Conservation (phyloP, 2,888 invertebrate species). For the Lagria hirta region DNA sequence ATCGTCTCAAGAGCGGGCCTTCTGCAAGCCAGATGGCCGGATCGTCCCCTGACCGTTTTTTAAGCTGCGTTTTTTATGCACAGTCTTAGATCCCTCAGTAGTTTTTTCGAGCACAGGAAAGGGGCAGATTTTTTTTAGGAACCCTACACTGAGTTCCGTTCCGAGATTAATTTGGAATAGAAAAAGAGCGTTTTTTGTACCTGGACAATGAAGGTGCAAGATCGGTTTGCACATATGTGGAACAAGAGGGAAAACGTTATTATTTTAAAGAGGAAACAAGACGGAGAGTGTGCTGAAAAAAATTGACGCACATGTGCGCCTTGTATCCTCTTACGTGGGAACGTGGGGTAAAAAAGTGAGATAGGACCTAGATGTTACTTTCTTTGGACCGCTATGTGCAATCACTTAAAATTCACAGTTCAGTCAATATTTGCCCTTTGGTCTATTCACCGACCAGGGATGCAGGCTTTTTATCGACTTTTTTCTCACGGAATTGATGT, state of each 20-base stretch:
- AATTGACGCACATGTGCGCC: constrained; percentile 48
- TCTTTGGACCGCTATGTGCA: constrained; percentile 42
- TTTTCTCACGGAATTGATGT: constrained; percentile 18
- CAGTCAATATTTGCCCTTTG: constrained; percentile 47
- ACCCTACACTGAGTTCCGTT: constrained; percentile 55
- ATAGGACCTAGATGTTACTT: constrained; percentile 37
- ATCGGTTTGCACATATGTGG: constrained; percentile 49
- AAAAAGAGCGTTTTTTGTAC: constrained; percentile 49
- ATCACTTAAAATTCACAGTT: constrained; percentile 46
- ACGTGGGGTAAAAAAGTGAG: constrained; percentile 47
- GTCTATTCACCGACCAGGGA: constrained; percentile 18
- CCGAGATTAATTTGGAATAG: constrained; percentile 52
- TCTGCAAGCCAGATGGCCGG: constrained; percentile 50
- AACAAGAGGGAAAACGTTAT: constrained; percentile 29
- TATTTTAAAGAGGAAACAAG: constrained; percentile 20
- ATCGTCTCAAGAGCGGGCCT: constrained; percentile 48
- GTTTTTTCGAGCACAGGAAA: constrained; percentile 50
- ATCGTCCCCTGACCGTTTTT: constrained; percentile 54
- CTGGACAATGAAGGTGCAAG: constrained; percentile 53
- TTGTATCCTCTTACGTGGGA: constrained; percentile 50
- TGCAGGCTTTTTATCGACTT: constrained; percentile 8
- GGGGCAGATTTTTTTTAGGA: constrained; percentile 55
- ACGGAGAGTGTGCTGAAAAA: constrained; percentile 37
- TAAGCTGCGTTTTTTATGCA: constrained; percentile 54
- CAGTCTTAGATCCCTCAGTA: constrained; percentile 45